A percentile compares a stretch with the other conserved stretches of the same genome.
phyloP scores from a whole-genome alignment of 2,888 invertebrate species.

The Zaprionus bogoriensis region DNA sequence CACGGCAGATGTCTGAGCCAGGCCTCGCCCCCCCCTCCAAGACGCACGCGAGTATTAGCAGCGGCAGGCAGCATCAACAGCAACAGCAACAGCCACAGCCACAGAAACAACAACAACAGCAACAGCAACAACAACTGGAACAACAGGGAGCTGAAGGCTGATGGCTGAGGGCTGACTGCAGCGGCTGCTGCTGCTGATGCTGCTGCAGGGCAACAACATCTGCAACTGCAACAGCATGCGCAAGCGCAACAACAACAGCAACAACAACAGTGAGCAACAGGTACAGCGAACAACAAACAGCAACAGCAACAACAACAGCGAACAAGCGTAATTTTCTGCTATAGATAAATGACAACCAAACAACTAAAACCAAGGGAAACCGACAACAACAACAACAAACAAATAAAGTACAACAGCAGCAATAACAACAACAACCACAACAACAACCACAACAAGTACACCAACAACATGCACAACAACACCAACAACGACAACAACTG shows the following conservation, averaged over 20 bases:
- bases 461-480: conserved; percentile 18
- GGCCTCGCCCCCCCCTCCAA: conserved; percentile 89
- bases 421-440: conserved; percentile 25
- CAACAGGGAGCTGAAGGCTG: no score
- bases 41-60: conserved; percentile 83
- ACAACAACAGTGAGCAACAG: conserved; percentile 50
- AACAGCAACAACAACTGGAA: conserved; percentile 43
- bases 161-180: no score
- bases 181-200: conserved; percentile 11
- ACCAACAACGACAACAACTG: conserved; percentile 40
- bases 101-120: conserved; percentile 42
- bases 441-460: conserved; percentile 26
- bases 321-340: conserved; percentile 74
- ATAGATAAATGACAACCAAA: conserved; percentile 30
- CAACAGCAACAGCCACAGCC: conserved; percentile 49
- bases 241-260: conserved; percentile 33
- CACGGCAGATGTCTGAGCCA: conserved; percentile 93
- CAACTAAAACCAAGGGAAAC: conserved; percentile 20
- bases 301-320: conserved; percentile 62
- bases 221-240: conserved; percentile 25
- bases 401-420: conserved; percentile 23
- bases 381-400: conserved; percentile 24
- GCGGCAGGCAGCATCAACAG: conserved; percentile 37
- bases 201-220: conserved; percentile 52
- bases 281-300: conserved; percentile 55